Evolutionary conservation across 1,140 invertebrate genomes (phyloP), one percentile per base, ranked within the genome.

Genomic region (Drosophila asahinai): DNA sequence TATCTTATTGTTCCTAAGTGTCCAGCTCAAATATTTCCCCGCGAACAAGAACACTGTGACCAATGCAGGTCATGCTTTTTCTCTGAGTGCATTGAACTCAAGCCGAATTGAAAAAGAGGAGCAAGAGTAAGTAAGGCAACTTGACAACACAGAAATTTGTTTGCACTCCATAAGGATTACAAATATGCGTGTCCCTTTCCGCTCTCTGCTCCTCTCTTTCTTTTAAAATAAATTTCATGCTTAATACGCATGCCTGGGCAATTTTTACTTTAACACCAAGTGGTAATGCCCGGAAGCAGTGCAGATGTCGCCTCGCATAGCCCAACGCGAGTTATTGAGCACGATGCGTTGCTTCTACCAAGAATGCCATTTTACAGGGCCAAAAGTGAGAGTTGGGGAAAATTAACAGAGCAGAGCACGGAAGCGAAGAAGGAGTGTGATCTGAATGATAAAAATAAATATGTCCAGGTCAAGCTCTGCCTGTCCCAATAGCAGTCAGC

Each of bases 131-230:
- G 55, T 42, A 73, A 45, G 62, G 54, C 64, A 68, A 71, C 80
- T 86, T 87, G 84, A 90, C 86, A 90, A 90, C 86, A 91, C 86
- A 68, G 62, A 90, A 90, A 91, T 90, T 90, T 90, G 86, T 90
- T 90, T 90, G 86, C 86, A 91, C 86, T 91, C 86, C 82, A 90
- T 90, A 90, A 90, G 86, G 79, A 90, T 82, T 90, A 86, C 79
- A 90, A 86, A 90, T 80, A 84, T 89, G 81, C 54, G 52, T 71
- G 61, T 77, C 63, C 70, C 52, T 15, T 11, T 27, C 38, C 27
- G 52, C 79, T 66, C 62, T 33, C 58, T 30, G 25, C 47, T 33
- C 38, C 54, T 45, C 36, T 57, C 68, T 58, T 73, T 62, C 36
- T 49, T 73, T 68, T 49, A 40, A 70, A 79, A 89, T 87, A 87